phyloP scores from a whole-genome alignment of 2,888 invertebrate species.

The Phoenoteleia sp. region DNA sequence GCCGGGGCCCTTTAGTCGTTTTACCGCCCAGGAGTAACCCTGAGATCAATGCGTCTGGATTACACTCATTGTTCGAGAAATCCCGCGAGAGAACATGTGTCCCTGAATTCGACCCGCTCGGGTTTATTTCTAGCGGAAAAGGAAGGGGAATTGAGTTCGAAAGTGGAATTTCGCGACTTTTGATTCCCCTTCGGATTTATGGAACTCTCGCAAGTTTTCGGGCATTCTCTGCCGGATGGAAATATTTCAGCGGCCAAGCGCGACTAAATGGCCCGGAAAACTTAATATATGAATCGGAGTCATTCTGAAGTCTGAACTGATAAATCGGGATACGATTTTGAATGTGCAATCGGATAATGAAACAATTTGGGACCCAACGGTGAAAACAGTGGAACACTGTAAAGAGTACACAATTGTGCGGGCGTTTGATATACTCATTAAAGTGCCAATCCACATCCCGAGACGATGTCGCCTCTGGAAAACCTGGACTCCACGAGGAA shows the following conservation, averaged over 20 bases:
- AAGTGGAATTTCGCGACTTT: conserved; percentile 49
- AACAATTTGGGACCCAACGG: too few relatives aligned
- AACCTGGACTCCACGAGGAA: too few relatives aligned
- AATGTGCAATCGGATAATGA: too few relatives aligned
- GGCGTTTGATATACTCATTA: too few relatives aligned
- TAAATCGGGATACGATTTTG: conserved; percentile 9
- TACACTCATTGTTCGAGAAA: conserved; percentile 70
- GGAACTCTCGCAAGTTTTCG: conserved; percentile 1
- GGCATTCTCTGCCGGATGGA: conserved; percentile 22
- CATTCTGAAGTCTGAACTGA: conserved; percentile 27
- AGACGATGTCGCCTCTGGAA: too few relatives aligned
- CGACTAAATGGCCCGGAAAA: conserved; percentile 42
- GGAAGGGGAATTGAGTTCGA: conserved; percentile 2
- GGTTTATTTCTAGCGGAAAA: conserved; percentile 30
- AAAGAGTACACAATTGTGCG: too few relatives aligned
- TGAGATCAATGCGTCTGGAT: conserved; percentile 71
- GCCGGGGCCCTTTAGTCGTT: conserved; percentile 82
- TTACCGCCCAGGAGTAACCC: conserved; percentile 75
- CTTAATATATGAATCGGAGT: conserved; percentile 33
- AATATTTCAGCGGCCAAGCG: conserved; percentile 23
- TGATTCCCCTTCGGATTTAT: conserved; percentile 37
- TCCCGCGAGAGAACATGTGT: conserved; percentile 67
- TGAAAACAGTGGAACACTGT: too few relatives aligned
- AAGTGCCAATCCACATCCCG: too few relatives aligned
- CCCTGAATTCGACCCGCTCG: conserved; percentile 37